Conservation (phyloP, 2,797 vertebrate genomes). For the Australoheros facetus region DNA sequence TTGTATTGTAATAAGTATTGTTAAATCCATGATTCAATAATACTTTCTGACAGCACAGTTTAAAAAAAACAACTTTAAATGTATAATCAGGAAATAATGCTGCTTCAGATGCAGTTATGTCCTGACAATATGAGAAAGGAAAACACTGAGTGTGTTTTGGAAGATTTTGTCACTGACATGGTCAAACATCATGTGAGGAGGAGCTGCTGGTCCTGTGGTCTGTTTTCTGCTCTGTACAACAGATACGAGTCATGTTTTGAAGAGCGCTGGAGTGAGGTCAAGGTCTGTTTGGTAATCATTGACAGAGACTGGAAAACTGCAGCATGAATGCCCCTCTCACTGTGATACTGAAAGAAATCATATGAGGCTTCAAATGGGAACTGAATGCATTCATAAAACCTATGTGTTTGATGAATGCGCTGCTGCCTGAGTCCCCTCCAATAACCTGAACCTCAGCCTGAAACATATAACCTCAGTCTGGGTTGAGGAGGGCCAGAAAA, state of each 20-base stretch:
- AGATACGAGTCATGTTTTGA: slow-evolving; percentile 24
- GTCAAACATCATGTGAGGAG: neutral
- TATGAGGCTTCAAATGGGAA: neutral
- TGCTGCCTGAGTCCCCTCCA: neutral
- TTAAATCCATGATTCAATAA: too few relatives aligned
- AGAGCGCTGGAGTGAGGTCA: slow-evolving; percentile 57
- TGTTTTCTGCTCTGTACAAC: slow-evolving; percentile 21
- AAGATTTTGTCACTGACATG: neutral
- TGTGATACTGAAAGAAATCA: neutral
- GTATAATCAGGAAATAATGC: too few relatives aligned
- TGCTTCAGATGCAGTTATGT: neutral
- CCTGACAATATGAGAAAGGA: neutral
- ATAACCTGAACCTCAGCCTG: neutral
- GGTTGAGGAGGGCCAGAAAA: neutral
- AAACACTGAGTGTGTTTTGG: neutral
- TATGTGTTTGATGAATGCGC: neutral
- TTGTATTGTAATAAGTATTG: too few relatives aligned
- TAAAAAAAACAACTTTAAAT: too few relatives aligned
- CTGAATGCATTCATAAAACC: neutral
- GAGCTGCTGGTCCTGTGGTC: neutral
- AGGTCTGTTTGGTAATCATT: slow-evolving; percentile 80
- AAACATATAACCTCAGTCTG: neutral
- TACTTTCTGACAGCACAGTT: too few relatives aligned
- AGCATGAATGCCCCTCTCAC: neutral
- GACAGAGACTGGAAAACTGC: slow-evolving; percentile 51